Evolutionary conservation across 2,797 vertebrate species (phyloP).

Genomic region (Clarias laeviceps): DNA sequence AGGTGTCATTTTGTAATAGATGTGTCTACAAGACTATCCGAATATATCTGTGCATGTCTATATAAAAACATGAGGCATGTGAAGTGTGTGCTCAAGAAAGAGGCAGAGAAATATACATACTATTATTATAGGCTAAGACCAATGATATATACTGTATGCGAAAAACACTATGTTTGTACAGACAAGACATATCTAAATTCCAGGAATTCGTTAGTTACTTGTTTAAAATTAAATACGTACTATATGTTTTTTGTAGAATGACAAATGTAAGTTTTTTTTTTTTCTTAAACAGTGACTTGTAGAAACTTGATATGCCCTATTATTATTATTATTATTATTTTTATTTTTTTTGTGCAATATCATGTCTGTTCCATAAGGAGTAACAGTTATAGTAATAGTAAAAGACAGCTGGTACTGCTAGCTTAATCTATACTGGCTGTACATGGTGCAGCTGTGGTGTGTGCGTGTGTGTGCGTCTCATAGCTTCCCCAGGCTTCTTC

Average conservation of each 20-base stretch:
- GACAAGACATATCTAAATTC: background rate
- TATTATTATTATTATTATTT: too few species aligned
- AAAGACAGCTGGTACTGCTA: background rate
- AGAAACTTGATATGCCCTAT: background rate
- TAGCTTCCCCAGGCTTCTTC: conserved; percentile 23
- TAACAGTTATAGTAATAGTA: too few species aligned
- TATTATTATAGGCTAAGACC: background rate
- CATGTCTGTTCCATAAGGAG: background rate
- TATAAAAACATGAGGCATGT: background rate
- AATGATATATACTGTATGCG: background rate
- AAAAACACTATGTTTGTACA: background rate
- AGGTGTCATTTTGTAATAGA: background rate
- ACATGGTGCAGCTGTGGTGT: background rate
- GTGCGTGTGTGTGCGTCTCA: background rate
- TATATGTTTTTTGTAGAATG: background rate
- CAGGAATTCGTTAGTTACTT: too few species aligned
- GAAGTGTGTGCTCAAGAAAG: background rate
- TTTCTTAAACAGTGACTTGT: background rate
- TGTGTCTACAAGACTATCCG: background rate
- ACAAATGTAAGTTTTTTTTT: background rate
- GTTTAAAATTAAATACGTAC: too few species aligned
- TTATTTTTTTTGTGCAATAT: background rate
- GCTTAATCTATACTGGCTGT: background rate
- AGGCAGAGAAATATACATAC: background rate
- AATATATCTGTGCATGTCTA: background rate